Conservation (phyloP, 2,888 invertebrate species). For the Timandra comae region DNA sequence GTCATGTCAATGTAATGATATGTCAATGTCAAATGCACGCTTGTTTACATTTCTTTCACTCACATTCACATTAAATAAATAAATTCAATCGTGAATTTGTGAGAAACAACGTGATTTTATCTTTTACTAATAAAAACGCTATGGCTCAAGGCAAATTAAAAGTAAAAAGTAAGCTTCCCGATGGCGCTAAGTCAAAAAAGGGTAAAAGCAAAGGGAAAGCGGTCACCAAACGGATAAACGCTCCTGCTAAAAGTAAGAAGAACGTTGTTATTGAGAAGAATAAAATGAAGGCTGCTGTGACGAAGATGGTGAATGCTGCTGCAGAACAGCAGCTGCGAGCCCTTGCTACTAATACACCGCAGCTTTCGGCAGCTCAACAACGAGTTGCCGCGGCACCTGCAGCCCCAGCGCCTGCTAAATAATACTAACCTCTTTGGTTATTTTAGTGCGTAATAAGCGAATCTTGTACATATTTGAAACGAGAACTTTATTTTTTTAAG, state of each 20-base stretch:
- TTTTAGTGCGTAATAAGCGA: constrained; percentile 1
- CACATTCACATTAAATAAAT: constrained; percentile 1
- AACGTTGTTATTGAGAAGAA: constrained; percentile 71
- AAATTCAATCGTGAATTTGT: too few species aligned
- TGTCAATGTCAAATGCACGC: constrained; percentile 2
- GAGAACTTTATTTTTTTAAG: constrained; percentile 4
- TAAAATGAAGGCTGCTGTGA: constrained; percentile 80
- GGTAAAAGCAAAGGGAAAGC: constrained; percentile 61
- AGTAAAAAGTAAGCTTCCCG: constrained; percentile 79
- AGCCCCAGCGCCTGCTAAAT: constrained; percentile 53
- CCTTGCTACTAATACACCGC: constrained; percentile 69
- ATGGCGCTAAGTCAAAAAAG: constrained; percentile 71
- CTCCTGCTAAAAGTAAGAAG: constrained; percentile 80
- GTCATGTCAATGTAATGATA: neutral
- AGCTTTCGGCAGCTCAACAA: constrained; percentile 69
- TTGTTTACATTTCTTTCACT: constrained; percentile 3
- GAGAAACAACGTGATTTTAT: constrained; percentile 7
- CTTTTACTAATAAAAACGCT: constrained; percentile 9
- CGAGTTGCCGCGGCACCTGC: constrained; percentile 60
- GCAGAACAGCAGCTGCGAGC: constrained; percentile 81
- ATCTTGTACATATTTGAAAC: neutral
- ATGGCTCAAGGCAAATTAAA: constrained; percentile 85
- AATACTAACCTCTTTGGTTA: constrained; percentile 19
- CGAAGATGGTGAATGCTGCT: constrained; percentile 82
- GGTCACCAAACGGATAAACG: constrained; percentile 77